Base-by-base conservation (phyloP, 2,113 vertebrate genomes). In the Copsychus sechellarum region DNA sequence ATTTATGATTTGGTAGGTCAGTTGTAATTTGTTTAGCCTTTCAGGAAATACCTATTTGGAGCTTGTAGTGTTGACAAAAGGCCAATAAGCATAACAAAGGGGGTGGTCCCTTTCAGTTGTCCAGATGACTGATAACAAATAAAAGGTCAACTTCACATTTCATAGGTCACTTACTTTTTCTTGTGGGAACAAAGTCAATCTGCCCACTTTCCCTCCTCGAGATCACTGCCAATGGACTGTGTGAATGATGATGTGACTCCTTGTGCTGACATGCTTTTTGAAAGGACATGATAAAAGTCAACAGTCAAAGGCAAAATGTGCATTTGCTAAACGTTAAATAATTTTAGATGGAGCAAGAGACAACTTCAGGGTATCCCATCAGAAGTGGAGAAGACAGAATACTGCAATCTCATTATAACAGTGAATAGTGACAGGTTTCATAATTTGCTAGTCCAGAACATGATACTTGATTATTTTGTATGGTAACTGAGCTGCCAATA, bases 121-220 rank as follows among this genome's bases (percentile, higher is more conserved):
- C 90, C 86, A 93, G 84, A 97, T 92, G 96, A 96, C 91, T 71
- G 65, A 70, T 90, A 92, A 97, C 97, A 98, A 98, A 96, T 94
- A 96, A 96, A 97, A 98, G 98, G 98, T 97, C 97, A 97, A 64
- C 92, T 95, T 96, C 60, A 86, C 97, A 97, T 97, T 98, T 97
- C 97, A 97, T 96, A 95, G 98, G 96, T 98, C 98, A 98, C 88
- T 96, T 95, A 95, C 81, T 91, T 90, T 96, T 98, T 95, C 87
- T 94, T 65, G 64, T 50, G 87, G 62, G 81, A 97, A 94, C 92
- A 95, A 89, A 61, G 70, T 92, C 58, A 77, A 12, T 87, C 94
- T 94, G 81, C 95, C 95, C 88, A 91, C 91, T 82, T 85, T 91
- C 65, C 85, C 88, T 96, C 95, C 95, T 93, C 28, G 25, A 83